Base-by-base conservation (phyloP, 2,797 vertebrate genomes). In the Pelochelys cantorii region DNA sequence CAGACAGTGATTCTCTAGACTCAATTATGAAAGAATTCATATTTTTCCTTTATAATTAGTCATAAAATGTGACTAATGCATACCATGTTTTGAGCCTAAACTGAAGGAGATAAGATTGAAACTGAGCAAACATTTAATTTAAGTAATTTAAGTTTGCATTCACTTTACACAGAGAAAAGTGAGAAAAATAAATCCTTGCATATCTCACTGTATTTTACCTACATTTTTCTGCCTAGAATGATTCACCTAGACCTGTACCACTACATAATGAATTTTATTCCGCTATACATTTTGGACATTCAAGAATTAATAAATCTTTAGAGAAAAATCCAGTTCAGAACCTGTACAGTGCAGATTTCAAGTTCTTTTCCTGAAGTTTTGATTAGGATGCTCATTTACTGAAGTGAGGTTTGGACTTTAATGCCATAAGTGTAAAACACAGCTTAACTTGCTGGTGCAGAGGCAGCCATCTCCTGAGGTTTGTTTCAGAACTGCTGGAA, bases 361-460 rank as follows among this genome's bases (percentile, higher is more conserved):
- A 94, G 94, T 96, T 92, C 90, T 95, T 97, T 96, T 95, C 93
- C 86, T 92, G 92, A 87, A 95, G 88, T 95, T 97, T 95, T 93
- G 96, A 97, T 97, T 97, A 96, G 93, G 95, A 97, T 95, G 96
- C 91, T 96, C 95, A 83, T 96, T 97, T 96, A 96, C 85, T 95
- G 97, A 95, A 94, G 87, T 91, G 93, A 96, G 91, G 83, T 89
- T 96, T 96, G 95, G 97, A 92, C 94, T 96, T 97, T 96, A 97
- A 96, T 96, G 95, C 92, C 90, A 3, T 93, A 93, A 96, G 93
- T 95, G 94, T 93, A 96, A 96, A 97, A 96, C 96, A 88, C 91
- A 97, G 92, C 95, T 97, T 96, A 97, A 93, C 96, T 94, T 95
- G 90, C 96, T 86, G 95, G 91, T 93, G 86, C 96, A 93, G 95